These are phyloP conservation scores for Gallinago jamesoni DNA, from an alignment of 2,113 vertebrate genomes.

Conservation along the genomic window DNA sequence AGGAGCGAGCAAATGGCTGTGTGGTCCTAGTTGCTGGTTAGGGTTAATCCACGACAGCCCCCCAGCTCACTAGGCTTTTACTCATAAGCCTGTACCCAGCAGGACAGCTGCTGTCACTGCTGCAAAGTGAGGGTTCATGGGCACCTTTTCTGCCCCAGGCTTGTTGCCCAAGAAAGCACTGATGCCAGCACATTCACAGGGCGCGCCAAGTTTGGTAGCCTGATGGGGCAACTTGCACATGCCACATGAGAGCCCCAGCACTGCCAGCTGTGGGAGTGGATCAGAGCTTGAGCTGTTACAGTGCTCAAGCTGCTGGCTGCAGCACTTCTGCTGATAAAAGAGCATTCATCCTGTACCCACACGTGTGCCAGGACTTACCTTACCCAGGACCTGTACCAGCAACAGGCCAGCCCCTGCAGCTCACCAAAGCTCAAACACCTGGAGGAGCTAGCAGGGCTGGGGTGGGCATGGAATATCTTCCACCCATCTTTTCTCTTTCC, in stretches of 20 bases:
- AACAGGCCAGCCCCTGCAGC: background rate
- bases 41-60: background rate
- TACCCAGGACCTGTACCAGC: background rate
- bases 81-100: accelerated
- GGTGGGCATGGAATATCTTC: background rate
- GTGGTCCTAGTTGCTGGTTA: background rate
- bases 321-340: background rate
- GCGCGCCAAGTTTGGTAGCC: background rate
- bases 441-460: background rate
- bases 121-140: background rate
- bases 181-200: background rate
- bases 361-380: background rate
- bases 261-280: too few relatives aligned
- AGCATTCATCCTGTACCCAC: background rate
- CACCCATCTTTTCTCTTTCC: background rate
- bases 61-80: background rate
- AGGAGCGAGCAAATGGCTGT: background rate
- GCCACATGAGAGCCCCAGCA: background rate
- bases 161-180: background rate
- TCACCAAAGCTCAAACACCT: background rate
- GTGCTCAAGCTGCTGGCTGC: background rate
- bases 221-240: accelerated
- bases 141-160: background rate
- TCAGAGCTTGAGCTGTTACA: background rate
- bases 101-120: background rate